Evolutionary conservation across 2,888 invertebrate genomes (phyloP), one percentile per base, ranked within the genome.

Genomic region (Erpobdella octoculata): DNA sequence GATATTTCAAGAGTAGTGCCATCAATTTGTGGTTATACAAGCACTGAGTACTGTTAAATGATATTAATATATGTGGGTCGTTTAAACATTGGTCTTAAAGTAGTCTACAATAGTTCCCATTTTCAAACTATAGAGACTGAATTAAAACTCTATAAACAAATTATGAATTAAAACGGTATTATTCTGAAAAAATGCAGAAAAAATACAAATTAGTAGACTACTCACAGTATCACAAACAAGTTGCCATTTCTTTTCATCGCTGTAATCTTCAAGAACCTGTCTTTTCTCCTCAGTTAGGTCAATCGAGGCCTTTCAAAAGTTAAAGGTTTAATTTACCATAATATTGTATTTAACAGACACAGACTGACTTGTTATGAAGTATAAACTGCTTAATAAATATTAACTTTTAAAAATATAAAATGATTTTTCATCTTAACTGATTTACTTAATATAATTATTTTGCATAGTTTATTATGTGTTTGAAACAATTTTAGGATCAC

Each of bases 261-360:
- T 71, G 67, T 53, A 67, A 36, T 67, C 38, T 33, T 59, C 67
- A 18, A 71, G 21, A 12, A 71, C 25, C 25, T 71, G 67, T 9
- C 36, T 59, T 37, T 71, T 65, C n/a, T 71, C 67, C 2, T 53
- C 59, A 35, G 48, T 66, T 31, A 71, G 28, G 35, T 71, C 67
- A 9, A 67, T 59, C 21, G 71, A 71, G 12, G 37, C 53, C 71
- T 71, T 36, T 1, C 89, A 21, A 79, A 80, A 78, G 38, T 41
- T 41, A n/a, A 41, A 41, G 12, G 46, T 41, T n/a, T 41, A 41
- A 21, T n/a, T 21, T 1, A 12, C 25, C 21, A 59, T 41, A 12
- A 8, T n/a, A n/a, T n/a, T n/a, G n/a, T n/a, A 1, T 1, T 25
- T 15, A 67, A 25, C 28, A 28, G 46, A 25, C 8, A n/a, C 9